Conservation (phyloP, 2,113 vertebrate species). For the Ailuropoda melanoleuca region DNA sequence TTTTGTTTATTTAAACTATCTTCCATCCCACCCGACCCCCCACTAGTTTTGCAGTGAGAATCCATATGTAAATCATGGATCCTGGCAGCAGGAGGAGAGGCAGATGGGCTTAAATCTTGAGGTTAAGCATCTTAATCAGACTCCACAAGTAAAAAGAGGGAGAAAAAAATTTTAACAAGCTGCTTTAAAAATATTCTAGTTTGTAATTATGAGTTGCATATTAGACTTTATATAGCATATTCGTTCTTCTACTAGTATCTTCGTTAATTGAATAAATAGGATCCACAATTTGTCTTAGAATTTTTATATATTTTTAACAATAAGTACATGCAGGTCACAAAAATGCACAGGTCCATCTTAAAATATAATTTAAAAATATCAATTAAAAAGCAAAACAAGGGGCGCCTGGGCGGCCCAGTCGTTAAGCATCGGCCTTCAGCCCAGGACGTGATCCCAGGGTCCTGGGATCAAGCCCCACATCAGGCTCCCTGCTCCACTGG, state of each 20-base stretch:
- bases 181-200: slow-evolving; percentile 22
- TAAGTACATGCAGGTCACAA: not conserved
- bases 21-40: not conserved
- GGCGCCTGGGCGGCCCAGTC: too few species aligned
- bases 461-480: too few species aligned
- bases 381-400: not conserved
- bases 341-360: not conserved
- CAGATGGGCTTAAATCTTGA: slow-evolving; percentile 24
- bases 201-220: not conserved
- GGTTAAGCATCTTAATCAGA: slow-evolving; percentile 4
- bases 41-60: not conserved
- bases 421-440: too few species aligned
- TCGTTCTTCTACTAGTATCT: not conserved
- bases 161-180: not conserved
- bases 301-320: not conserved
- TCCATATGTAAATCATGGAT: not conserved
- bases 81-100: not conserved
- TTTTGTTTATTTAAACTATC: not conserved
- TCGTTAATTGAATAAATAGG: not conserved
- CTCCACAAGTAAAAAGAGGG: not conserved
- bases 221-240: not conserved
- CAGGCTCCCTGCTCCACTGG: too few species aligned
- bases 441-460: too few species aligned
- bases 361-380: not conserved
- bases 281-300: not conserved